Base-by-base conservation (phyloP, 2,797 vertebrate genomes). In the Muscicapa striata region DNA sequence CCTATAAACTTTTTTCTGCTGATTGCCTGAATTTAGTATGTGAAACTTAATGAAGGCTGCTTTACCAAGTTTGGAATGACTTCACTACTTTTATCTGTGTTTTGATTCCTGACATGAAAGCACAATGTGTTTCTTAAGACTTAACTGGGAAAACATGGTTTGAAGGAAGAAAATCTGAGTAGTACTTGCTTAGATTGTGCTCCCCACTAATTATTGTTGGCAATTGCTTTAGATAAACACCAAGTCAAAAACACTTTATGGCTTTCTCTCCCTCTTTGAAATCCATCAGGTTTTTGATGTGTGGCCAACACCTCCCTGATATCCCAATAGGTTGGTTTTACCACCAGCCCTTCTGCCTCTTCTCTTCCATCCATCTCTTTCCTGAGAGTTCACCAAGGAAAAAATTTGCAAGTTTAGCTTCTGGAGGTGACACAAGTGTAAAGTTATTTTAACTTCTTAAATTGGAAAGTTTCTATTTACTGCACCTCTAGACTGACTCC, bases 51-150 rank as follows among this genome's bases (percentile, higher is more conserved):
- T 0, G 9, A 76, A 83, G 66, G 13, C n/a, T 89, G 54, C 66
- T 73, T 66, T 87, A 77, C 66, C 68, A 55, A 73, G 66, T 52
- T 67, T 46, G 67, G n/a, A 92, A 80, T 87, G 48, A 94, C 94
- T 85, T 96, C 89, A 94, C 90, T 52, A 74, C 72, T 95, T 96
- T 93, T 94, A 93, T 90, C 92, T 91, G 5, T 90, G 87, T 95
- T 97, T 93, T 90, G 84, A 89, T 89, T 95, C 78, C 72, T 52
- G n/a, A 77, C 90, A 89, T 89, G 69, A 93, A 95, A 95, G 95
- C 77, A 77, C 72, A 58, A 83, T 16, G 38, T n/a, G 32, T 43
- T 92, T 80, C 84, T 83, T 51, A 34, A 68, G 84, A 66, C 38
- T 93, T 68, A 70, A 83, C 67, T 58, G 84, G 58, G 84, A 92